Evolutionary conservation across 2,797 vertebrate genomes (phyloP), one percentile per base, ranked within the genome.

Genomic region (Oophaga sylvatica): DNA sequence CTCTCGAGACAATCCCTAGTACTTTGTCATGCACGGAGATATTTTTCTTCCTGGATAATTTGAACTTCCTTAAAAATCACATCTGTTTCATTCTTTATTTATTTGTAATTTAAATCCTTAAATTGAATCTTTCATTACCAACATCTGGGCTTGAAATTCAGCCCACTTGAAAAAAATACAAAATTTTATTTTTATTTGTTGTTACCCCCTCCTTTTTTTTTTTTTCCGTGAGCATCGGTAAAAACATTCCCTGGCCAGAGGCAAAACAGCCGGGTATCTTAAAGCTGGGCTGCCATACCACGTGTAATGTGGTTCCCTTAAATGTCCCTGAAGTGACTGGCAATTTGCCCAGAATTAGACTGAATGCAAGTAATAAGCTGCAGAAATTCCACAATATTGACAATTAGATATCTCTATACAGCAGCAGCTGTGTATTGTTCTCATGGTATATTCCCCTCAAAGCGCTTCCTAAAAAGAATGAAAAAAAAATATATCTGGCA

Each of bases 81-180:
- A 96, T 96, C 95, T 96, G 95, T 96, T 96, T 96, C 95, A 96
- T 96, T 96, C 95, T 96, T 96, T 96, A 96, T 96, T 96, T 96
- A 96, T 96, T 96, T 96, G 95, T 96, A 96, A 96, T 96, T 96
- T 96, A 96, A 96, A 95, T 96, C 95, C 94, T 95, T 95, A 95
- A 96, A 96, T 96, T 95, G 95, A 95, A 96, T 96, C 95, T 95
- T 96, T 96, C 94, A 95, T 95, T 96, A 94, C 94, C 94, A 95
- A 95, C 95, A 96, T 95, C 95, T 96, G 95, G 95, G 94, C 95
- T 96, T 95, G 95, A 96, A 96, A 96, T 95, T 95, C 94, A 95
- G 95, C 95, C 95, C 95, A 95, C 95, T 95, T 94, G 95, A 95
- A 96, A 96, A 84, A 96, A 96, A 95, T 95, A 95, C 94, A 95